These are phyloP conservation scores for Tilapia sparmanii DNA, from an alignment of 2,113 vertebrate species.

Conservation along the genomic window DNA sequence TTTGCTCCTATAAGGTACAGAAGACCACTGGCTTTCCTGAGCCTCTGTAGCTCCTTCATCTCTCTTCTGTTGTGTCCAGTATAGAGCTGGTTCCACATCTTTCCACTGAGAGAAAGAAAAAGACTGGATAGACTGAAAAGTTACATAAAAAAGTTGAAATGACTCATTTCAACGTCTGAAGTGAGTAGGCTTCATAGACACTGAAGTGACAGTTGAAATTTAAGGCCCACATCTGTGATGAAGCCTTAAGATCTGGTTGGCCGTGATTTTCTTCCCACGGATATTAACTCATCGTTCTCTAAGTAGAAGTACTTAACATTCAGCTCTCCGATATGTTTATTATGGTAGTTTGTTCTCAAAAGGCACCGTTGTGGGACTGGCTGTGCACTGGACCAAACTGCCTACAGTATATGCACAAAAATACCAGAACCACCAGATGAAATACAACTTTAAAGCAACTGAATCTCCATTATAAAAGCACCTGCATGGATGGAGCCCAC, in stretches of 20 bases:
- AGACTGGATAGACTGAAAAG: background rate
- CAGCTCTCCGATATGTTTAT: background rate
- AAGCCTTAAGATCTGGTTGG: background rate
- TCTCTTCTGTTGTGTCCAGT: background rate
- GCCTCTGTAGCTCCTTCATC: background rate
- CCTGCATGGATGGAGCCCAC: background rate
- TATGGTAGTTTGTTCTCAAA: background rate
- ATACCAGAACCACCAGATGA: background rate
- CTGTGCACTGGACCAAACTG: background rate
- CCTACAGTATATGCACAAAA: background rate
- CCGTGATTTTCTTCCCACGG: background rate
- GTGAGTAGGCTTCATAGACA: background rate
- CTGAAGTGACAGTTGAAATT: background rate
- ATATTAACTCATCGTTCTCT: background rate
- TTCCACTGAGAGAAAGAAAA: background rate
- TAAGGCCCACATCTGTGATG: background rate
- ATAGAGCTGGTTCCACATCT: background rate
- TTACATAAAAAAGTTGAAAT: background rate
- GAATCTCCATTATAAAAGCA: constrained; percentile 48
- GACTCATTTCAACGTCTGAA: background rate
- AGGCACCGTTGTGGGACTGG: background rate
- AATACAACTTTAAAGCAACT: constrained; percentile 22
- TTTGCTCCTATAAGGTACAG: constrained; percentile 79
- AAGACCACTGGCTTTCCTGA: background rate
- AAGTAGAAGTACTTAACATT: background rate